Base-by-base conservation (phyloP, 2,888 invertebrate species). In the Eilema depressum region DNA sequence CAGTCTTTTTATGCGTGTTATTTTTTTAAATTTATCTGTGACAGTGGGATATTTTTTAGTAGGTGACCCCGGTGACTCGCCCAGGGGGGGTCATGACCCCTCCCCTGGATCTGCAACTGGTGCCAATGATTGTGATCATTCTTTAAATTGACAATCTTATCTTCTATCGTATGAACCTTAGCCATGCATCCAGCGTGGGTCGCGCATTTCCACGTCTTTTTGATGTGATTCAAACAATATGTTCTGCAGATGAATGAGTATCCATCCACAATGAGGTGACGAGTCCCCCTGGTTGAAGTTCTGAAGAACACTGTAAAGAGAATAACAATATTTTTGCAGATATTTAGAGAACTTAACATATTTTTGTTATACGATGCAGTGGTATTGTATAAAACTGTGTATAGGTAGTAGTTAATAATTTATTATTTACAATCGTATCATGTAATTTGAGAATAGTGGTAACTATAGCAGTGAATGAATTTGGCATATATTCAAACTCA, bases 191-290 rank as follows among this genome's bases (percentile, higher is more conserved):
- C 90, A 3, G 89, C 83, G 37, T 88, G 87, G 0, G 90, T 88
- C 0, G 92, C 91, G 63, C 92, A 92, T 71, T 92, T 92, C 83
- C 82, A 82, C 3, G 85, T 92, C 75, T 93, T 93, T 81, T 92
- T 93, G 53, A 90, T 78, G 68, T 89, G 86, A 69, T 90, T 77
- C 4, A 83, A 73, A 70, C 91, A 93, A 75, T 93, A 92, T 11
- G 86, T 89, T 20, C 93, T 85, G 74, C 92, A 93, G 74, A 91
- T 89, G 78, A 93, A 93, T 5, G 90, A 73, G 69, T 88, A 92
- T 0, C 92, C 93, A 57, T 88, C 83, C 1, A 92, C 78, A 5
- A 93, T 90, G 23, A 93, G 83, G 56, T 92, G 92, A 0, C 89
- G 82, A 0, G 86, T 88, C 0, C 93, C 93, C 68, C 92, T 84